A percentile compares a stretch with the other conserved stretches of the same genome.
phyloP scores from a whole-genome alignment of 1,140 invertebrate genomes.

The Armadillidium nasatum region DNA sequence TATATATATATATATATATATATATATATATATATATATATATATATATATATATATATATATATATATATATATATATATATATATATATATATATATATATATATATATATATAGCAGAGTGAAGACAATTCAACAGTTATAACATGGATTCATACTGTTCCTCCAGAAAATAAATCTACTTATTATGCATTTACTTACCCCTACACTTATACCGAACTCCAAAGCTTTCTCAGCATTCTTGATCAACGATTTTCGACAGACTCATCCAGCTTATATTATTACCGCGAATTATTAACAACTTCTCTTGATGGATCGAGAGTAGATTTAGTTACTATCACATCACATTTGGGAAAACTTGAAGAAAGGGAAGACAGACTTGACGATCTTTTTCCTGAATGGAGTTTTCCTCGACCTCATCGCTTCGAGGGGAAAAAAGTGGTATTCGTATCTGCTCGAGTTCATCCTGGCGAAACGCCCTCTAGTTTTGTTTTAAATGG shows the following conservation, averaged over 20 bases:
- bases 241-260: slow-evolving; percentile 55
- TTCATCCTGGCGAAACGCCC: slow-evolving; percentile 90
- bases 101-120: slow-evolving; percentile 30
- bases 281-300: slow-evolving; percentile 74
- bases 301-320: slow-evolving; percentile 74
- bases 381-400: slow-evolving; percentile 69
- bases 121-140: slow-evolving; percentile 42
- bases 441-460: slow-evolving; percentile 80
- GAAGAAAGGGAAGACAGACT: slow-evolving; percentile 64
- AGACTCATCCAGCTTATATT: slow-evolving; percentile 63
- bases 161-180: slow-evolving; percentile 45
- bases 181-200: slow-evolving; percentile 89
- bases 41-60: slow-evolving; percentile 19
- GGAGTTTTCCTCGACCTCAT: slow-evolving; percentile 62
- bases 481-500: slow-evolving; percentile 92
- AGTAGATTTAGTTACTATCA: slow-evolving; percentile 82
- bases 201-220: slow-evolving; percentile 78
- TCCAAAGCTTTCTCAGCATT: slow-evolving; percentile 63
- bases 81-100: slow-evolving; percentile 10
- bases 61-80: neutral
- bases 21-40: neutral
- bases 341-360: slow-evolving; percentile 72
- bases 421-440: slow-evolving; percentile 71
- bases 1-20: slow-evolving; percentile 14
- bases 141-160: slow-evolving; percentile 40